A percentile compares a stretch with the other conserved stretches of the same genome.
Evolutionary conservation across 2,797 vertebrate species (phyloP).

Genomic region (Delichon dasypus): DNA sequence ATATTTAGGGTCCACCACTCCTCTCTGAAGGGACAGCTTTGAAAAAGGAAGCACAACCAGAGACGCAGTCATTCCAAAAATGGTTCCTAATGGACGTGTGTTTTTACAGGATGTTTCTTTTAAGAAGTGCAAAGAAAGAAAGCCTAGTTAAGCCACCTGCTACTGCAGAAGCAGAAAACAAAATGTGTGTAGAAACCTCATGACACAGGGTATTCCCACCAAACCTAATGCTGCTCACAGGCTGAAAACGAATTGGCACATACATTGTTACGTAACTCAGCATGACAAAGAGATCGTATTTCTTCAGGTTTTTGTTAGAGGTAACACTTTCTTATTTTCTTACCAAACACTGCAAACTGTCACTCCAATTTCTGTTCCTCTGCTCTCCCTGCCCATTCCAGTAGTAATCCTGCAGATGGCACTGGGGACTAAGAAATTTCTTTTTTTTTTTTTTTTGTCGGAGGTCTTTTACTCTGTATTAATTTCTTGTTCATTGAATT

Average conservation of each 20-base stretch:
- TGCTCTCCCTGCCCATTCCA: neutral
- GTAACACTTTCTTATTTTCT: neutral
- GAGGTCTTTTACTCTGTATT: neutral
- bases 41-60: neutral
- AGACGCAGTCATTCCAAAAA: neutral
- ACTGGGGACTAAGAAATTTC: neutral
- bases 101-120: neutral
- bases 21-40: neutral
- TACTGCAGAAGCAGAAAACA: neutral
- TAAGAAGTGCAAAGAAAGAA: neutral
- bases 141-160: neutral
- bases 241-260: neutral
- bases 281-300: neutral
- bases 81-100: neutral
- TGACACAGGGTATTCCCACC: accelerated
- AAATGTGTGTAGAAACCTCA: neutral
- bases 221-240: neutral
- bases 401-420: constrained; percentile 36
- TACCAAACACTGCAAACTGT: neutral
- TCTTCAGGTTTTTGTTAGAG: neutral
- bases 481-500: neutral
- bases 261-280: neutral
- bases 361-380: neutral
- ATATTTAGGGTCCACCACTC: neutral
- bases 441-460: neutral